Evolutionary conservation across 2,888 invertebrate species (phyloP).

Genomic region (Sinohyriopsis cumingii): DNA sequence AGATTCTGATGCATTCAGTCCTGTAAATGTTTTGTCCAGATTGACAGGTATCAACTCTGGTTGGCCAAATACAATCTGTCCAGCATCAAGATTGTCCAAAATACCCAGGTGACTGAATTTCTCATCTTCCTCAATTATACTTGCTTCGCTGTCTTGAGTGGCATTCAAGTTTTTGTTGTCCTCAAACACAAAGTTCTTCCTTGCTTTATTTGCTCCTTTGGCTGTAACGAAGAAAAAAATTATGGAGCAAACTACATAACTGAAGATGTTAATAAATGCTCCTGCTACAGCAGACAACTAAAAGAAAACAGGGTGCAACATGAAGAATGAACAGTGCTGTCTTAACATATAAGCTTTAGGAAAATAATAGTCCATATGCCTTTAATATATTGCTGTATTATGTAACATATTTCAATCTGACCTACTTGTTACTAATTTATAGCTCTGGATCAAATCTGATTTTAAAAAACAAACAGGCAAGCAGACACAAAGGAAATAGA

Average conservation of each 20-base stretch:
- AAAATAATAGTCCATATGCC: slow-evolving; percentile 6
- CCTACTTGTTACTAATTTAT: no score
- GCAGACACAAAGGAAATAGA: no score
- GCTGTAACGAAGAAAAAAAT: slow-evolving; percentile 6
- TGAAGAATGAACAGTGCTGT: neutral
- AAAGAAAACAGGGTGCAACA: no score
- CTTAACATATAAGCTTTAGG: neutral
- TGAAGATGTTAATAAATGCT: no score
- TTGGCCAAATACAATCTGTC: slow-evolving; percentile 67
- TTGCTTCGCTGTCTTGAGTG: slow-evolving; percentile 58
- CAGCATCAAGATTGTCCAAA: slow-evolving; percentile 49
- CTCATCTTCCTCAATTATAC: slow-evolving; percentile 42
- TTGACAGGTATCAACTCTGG: slow-evolving; percentile 50
- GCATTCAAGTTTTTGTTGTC: slow-evolving; percentile 49
- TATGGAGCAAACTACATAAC: neutral
- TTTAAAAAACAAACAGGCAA: no score
- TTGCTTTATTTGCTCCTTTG: slow-evolving; percentile 6
- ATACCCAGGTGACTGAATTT: slow-evolving; percentile 39
- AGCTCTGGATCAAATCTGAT: no score
- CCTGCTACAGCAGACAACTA: no score
- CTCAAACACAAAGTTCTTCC: slow-evolving; percentile 53
- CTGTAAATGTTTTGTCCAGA: slow-evolving; percentile 40
- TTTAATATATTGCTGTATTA: neutral
- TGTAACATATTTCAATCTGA: no score
- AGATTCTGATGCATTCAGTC: slow-evolving; percentile 45